These are phyloP conservation scores for Todiramphus saurophagus DNA, from an alignment of 2,113 vertebrate genomes.

Conservation along the genomic window DNA sequence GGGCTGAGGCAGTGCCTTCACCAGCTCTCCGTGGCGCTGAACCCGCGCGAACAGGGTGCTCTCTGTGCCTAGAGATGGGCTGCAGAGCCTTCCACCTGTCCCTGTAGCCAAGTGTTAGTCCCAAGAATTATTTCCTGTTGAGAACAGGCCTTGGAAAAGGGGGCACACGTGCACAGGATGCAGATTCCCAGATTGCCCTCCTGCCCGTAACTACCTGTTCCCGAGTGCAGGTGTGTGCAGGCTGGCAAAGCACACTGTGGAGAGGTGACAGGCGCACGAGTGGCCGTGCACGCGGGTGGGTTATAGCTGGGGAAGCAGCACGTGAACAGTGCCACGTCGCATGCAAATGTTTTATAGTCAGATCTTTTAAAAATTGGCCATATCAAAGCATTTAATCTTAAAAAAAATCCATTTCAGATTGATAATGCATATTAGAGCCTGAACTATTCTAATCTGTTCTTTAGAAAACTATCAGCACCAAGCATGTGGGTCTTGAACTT, in stretches of 20 bases:
- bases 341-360: neutral
- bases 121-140: neutral
- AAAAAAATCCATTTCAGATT: neutral
- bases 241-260: neutral
- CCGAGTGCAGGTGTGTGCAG: neutral
- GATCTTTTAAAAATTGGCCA: neutral
- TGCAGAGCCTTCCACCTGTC: neutral
- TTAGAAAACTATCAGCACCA: neutral
- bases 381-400: neutral
- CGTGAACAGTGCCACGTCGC: neutral
- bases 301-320: neutral
- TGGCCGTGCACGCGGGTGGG: neutral
- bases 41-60: neutral
- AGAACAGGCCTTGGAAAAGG: neutral
- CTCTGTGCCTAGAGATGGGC: neutral
- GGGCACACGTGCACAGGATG: neutral
- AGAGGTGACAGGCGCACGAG: rapidly evolving
- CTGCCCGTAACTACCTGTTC: neutral
- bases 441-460: neutral
- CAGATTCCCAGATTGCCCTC: neutral
- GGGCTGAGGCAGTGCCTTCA: neutral
- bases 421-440: neutral
- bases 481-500: neutral
- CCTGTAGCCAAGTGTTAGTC: neutral
- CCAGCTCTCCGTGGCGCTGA: neutral